Percentiles rank a stretch among this genome's conserved stretches.
phyloP scores from a whole-genome alignment of 1,140 invertebrate species.

The Magallana gigas region DNA sequence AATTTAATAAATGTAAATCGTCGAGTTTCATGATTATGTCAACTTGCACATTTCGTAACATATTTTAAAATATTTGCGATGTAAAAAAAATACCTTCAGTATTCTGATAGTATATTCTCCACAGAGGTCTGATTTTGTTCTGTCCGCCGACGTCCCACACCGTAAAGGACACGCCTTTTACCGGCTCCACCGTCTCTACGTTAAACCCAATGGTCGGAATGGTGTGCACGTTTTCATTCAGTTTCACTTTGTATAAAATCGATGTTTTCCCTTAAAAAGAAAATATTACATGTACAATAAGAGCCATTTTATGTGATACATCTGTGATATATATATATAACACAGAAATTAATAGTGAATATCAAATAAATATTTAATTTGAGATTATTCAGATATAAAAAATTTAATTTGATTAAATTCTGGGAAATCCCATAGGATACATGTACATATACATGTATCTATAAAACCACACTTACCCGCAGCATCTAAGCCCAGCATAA shows the following conservation, averaged over 20 bases:
- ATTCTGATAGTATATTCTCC: conserved; percentile 65
- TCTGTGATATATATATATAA: no score
- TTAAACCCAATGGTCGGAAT: conserved; percentile 79
- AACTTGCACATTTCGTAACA: no score
- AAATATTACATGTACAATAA: not conserved
- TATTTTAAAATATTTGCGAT: no score
- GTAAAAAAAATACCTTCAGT: conserved; percentile 55
- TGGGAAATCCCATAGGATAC: not conserved
- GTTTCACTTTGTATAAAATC: conserved; percentile 99
- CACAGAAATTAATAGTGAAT: not conserved
- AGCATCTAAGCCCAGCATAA: conserved; percentile 77
- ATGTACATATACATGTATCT: not conserved
- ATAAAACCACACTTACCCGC: conserved; percentile 68
- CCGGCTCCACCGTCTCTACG: conserved; percentile 73
- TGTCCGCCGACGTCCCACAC: conserved; percentile 81
- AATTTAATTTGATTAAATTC: not conserved
- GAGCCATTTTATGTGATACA: no score
- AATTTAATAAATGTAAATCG: no score
- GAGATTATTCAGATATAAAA: not conserved
- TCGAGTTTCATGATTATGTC: no score
- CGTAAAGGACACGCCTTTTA: conserved; percentile 79
- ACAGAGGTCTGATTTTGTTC: conserved; percentile 78
- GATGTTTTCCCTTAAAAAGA: conserved; percentile 83
- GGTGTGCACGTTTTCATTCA: conserved; percentile 83
- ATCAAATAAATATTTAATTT: not conserved